Conservation (phyloP, 2,888 invertebrate genomes). For the Andricus curvator region DNA sequence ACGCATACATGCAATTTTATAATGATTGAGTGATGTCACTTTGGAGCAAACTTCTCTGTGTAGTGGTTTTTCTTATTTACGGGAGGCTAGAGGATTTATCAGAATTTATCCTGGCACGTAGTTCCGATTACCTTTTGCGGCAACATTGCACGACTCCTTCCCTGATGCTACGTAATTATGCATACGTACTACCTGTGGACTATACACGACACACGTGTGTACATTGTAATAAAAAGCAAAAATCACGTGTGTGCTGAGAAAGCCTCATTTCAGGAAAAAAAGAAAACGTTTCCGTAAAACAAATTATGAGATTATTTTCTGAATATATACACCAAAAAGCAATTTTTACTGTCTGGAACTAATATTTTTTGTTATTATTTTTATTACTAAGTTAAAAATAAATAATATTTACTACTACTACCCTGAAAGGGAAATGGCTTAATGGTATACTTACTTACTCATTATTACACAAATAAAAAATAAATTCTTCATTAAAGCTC, state of each 20-base stretch:
- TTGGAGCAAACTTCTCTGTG: neutral
- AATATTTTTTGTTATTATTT: neutral
- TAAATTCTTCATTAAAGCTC: neutral
- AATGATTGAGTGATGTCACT: neutral
- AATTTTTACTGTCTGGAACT: neutral
- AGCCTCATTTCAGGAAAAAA: conserved; percentile 2
- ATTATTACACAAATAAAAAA: neutral
- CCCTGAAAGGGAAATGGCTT: too few species aligned
- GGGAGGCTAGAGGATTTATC: neutral
- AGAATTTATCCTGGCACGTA: neutral
- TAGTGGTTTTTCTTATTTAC: neutral
- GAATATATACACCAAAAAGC: neutral
- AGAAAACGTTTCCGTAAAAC: neutral
- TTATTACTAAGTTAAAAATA: neutral
- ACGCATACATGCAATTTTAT: neutral
- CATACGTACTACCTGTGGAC: neutral
- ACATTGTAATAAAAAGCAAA: neutral
- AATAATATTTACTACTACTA: neutral
- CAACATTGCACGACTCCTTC: neutral
- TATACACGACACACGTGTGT: neutral
- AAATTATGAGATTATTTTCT: neutral
- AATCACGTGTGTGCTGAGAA: neutral
- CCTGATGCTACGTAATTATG: neutral
- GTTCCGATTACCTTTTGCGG: neutral
- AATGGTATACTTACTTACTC: too few species aligned